Evolutionary conservation across 2,113 vertebrate genomes (phyloP), one percentile per base, ranked within the genome.

Genomic region (Myxocyprinus asiaticus): DNA sequence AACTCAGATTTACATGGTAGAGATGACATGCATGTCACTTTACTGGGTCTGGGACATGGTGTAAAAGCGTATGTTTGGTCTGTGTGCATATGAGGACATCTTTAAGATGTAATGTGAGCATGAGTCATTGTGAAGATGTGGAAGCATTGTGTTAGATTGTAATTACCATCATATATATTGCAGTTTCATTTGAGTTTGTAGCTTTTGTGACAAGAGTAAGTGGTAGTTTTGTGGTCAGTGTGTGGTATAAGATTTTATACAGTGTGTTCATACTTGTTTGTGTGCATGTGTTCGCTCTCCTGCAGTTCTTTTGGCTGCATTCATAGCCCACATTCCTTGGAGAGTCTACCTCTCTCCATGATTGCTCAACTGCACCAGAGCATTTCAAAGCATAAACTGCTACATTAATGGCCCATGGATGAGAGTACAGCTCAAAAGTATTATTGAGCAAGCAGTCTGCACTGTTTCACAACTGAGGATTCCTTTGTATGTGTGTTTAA

Each of bases 331-430:
- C 33, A 84, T 55, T 76, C 83, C 78, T 85, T 78, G 61, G 81
- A 88, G 81, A 84, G 80, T 76, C 69, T 59, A 44, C 50, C 44
- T 53, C 44, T 33, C 3, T 33, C 3, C 81, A 85, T 80, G 73
- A 88, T 88, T 84, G 77, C 80, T 71, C 84, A 85, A 89, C 70
- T 74, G 45, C 64, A 69, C 73, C 45, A 61, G 79, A 88, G 81
- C 61, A 79, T 81, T 77, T 65, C 68, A 17, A 50, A 80, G 82
- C 78, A 83, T 79, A 83, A 33, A 79, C 77, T 78, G 67, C 73
- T 44, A 47, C 45, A 77, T 48, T 33, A 76, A 68, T 79, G 50
- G 63, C 59, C 67, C 77, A 70, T 43, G 79, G 69, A 78, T 43
- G 4, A 61, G 45, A 58, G 10, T 42, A 9, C 47, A 10, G 73